A percentile compares a stretch with the other conserved stretches of the same genome.
Conservation (phyloP, 2,797 vertebrate species). For the Gallinago solitaria region DNA sequence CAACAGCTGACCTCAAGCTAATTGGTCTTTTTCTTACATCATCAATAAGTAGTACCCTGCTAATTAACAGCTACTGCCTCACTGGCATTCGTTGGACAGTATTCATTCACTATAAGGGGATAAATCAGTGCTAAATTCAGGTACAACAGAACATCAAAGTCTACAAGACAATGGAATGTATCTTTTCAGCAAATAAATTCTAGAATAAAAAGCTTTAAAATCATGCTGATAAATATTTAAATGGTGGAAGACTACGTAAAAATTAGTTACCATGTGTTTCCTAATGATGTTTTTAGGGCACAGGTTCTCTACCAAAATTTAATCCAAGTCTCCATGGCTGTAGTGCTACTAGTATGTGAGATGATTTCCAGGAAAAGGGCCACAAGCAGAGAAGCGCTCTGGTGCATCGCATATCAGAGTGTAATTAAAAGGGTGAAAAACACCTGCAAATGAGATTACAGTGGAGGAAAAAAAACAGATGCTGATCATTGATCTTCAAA, state of each 20-base stretch:
- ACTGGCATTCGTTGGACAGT: neutral
- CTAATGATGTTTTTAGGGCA: neutral
- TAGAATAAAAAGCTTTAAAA: neutral
- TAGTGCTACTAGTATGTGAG: neutral
- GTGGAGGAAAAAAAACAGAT: neutral
- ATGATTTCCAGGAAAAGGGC: neutral
- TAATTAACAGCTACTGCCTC: neutral
- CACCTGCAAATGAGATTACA: neutral
- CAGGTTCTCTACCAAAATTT: neutral
- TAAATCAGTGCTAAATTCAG: neutral
- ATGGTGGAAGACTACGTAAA: neutral
- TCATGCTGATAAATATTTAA: neutral
- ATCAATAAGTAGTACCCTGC: neutral
- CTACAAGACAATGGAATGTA: neutral
- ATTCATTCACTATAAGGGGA: neutral
- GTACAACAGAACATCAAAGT: neutral
- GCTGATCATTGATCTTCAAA: neutral
- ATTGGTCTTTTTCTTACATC: neutral
- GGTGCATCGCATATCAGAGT: neutral
- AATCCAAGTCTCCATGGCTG: neutral
- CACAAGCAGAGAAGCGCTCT: neutral
- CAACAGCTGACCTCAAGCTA: neutral
- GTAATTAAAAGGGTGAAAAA: neutral
- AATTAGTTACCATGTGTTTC: neutral
- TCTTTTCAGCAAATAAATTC: neutral